Conservation (phyloP, 2,113 vertebrate species). For the Pelecanus crispus region DNA sequence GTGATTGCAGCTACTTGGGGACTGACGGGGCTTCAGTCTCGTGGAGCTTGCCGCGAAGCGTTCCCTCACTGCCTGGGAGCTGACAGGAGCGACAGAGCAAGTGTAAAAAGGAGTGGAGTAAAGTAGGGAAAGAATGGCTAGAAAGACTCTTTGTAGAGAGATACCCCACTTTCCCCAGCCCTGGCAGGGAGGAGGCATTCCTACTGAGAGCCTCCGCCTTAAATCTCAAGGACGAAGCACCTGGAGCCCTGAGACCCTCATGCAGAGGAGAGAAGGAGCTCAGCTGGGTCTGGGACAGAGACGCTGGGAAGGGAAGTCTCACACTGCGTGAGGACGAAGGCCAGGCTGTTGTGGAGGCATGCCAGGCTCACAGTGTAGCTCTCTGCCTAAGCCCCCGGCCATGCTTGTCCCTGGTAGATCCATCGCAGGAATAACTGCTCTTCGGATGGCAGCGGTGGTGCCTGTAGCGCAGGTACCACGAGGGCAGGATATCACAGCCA, state of each 20-base stretch:
- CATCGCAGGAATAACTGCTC: background rate
- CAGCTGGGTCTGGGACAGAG: background rate
- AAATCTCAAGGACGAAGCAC: background rate
- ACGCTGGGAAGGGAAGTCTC: background rate
- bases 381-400: background rate
- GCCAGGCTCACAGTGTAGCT: background rate
- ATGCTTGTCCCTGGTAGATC: background rate
- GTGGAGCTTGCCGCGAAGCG: background rate
- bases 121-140: background rate
- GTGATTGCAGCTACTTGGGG: background rate
- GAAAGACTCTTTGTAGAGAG: background rate
- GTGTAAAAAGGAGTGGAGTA: background rate
- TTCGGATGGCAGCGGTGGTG: too few relatives aligned
- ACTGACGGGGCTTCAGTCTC: background rate
- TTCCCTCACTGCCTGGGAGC: background rate
- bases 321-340: background rate
- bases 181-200: background rate
- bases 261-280: background rate
- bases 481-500: background rate
- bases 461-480: rapidly evolving
- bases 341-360: background rate
- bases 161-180: background rate
- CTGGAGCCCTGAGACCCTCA: background rate
- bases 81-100: background rate
- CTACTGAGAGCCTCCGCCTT: background rate